Conservation (phyloP, 2,797 vertebrate species). For the Austrolebias charrua region DNA sequence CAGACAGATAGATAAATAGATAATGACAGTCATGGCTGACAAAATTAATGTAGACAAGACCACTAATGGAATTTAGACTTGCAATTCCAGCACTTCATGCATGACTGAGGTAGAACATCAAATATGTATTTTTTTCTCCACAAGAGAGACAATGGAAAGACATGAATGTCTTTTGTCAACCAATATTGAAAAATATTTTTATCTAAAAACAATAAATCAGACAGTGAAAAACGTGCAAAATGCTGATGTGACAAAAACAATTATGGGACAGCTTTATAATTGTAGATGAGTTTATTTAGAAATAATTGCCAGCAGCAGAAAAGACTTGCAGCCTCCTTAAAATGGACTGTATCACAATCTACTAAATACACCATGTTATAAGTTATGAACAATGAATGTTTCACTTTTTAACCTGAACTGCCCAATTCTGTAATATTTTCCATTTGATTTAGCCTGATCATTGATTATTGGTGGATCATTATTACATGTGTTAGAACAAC, state of each 20-base stretch:
- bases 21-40: conserved; percentile 44
- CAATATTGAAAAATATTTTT: too few relatives aligned
- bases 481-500: neutral
- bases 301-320: neutral
- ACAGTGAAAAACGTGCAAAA: too few relatives aligned
- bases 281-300: too few relatives aligned
- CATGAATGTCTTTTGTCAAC: neutral
- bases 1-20: neutral
- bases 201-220: too few relatives aligned
- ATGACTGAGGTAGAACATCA: conserved; percentile 35
- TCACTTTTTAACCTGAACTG: neutral
- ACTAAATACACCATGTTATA: neutral
- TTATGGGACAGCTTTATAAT: too few relatives aligned
- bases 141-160: neutral
- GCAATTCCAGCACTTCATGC: conserved; percentile 53
- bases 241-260: too few relatives aligned
- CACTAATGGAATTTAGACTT: conserved; percentile 54
- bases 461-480: neutral
- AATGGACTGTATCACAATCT: neutral
- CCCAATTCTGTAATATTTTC: neutral
- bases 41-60: conserved; percentile 49
- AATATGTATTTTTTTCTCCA: neutral
- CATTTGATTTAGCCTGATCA: neutral
- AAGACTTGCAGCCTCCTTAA: neutral
- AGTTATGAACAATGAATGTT: neutral